phyloP scores from a whole-genome alignment of 2,888 invertebrate genomes.

The Palloptera scutellata region DNA sequence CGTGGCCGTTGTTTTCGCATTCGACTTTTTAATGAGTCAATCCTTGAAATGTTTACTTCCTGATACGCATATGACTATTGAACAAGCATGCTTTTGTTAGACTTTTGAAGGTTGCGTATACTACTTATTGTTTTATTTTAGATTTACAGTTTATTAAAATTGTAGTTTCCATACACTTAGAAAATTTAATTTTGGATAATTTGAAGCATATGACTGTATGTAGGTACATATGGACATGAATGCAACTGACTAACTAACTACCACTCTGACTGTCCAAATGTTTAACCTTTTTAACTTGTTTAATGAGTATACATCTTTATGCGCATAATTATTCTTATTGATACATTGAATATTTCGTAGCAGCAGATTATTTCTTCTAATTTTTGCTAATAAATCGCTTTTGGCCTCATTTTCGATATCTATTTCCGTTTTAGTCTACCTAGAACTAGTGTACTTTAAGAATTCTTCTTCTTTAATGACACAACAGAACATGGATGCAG shows the following conservation, averaged over 20 bases:
- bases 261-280: no score
- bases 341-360: no score
- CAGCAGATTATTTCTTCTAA: no score
- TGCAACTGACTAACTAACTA: not conserved
- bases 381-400: no score
- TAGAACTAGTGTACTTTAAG: no score
- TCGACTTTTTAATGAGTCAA: slow-evolving; percentile 62
- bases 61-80: slow-evolving; percentile 61
- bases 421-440: no score
- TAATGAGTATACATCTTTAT: no score
- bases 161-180: slow-evolving; percentile 27
- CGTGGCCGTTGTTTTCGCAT: slow-evolving; percentile 44
- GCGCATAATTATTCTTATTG: no score
- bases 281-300: no score
- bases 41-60: slow-evolving; percentile 63
- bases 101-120: slow-evolving; percentile 60
- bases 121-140: slow-evolving; percentile 50
- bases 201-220: slow-evolving; percentile 27
- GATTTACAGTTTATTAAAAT: slow-evolving; percentile 52
- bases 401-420: no score
- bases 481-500: no score
- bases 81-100: slow-evolving; percentile 58
- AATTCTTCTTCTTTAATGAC: no score
- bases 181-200: slow-evolving; percentile 34
- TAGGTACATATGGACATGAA: slow-evolving; percentile 1